A percentile compares a stretch with the other conserved stretches of the same genome.
Evolutionary conservation across 2,888 invertebrate genomes (phyloP).

Genomic region (Altica lythri): DNA sequence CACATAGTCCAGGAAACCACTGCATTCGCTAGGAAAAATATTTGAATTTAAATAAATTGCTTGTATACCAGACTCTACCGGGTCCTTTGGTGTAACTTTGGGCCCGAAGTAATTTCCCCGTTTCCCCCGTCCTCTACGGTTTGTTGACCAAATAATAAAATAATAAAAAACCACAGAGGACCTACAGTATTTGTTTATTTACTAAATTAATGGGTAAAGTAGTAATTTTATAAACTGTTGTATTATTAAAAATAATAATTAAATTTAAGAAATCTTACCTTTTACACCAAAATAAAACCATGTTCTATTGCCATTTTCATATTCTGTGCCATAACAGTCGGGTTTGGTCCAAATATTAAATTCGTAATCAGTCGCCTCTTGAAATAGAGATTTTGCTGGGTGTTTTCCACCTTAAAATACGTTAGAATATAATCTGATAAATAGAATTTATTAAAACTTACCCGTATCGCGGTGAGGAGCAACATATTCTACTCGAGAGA

Average conservation of each 20-base stretch:
- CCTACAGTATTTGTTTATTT: too few relatives aligned
- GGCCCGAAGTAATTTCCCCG: too few relatives aligned
- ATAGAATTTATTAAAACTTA: constrained; percentile 24
- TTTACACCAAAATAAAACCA: constrained; percentile 90
- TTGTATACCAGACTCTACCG: too few relatives aligned
- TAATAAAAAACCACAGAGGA: too few relatives aligned
- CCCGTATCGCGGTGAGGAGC: constrained; percentile 59
- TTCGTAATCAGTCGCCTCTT: constrained; percentile 72
- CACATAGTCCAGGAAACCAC: too few relatives aligned
- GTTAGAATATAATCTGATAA: neutral
- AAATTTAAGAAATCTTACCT: constrained; percentile 52
- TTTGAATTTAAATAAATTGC: too few relatives aligned
- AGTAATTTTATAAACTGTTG: too few relatives aligned
- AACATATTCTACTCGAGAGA: constrained; percentile 79
- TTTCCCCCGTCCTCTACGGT: too few relatives aligned
- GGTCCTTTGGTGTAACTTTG: too few relatives aligned
- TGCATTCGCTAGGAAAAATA: too few relatives aligned
- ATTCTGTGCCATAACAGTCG: constrained; percentile 85
- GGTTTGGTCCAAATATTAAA: constrained; percentile 90
- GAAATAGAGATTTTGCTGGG: constrained; percentile 31
- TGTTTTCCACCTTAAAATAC: constrained; percentile 32
- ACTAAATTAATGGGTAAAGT: too few relatives aligned
- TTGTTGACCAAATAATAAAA: too few relatives aligned
- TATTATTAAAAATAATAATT: constrained; percentile 1
- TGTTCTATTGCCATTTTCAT: constrained; percentile 86